Evolutionary conservation across 2,797 vertebrate genomes (phyloP).

Genomic region (Chrosomus eos): DNA sequence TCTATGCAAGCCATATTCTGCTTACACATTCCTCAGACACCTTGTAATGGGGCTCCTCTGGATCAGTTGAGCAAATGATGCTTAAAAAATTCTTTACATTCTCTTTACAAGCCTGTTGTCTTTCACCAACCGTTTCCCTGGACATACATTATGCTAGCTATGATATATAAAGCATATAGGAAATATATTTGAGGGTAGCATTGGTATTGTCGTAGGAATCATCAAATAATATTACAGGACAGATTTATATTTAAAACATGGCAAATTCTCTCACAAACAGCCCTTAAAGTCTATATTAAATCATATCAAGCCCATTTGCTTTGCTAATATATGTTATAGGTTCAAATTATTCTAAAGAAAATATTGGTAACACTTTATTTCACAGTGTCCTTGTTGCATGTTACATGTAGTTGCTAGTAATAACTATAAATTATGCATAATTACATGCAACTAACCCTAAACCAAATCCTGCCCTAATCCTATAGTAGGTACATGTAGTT

Average conservation of each 20-base stretch:
- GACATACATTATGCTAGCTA: background rate
- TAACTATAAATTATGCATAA: background rate
- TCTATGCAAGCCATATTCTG: conserved; percentile 13
- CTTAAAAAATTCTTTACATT: conserved; percentile 41
- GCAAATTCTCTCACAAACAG: background rate
- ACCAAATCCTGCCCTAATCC: background rate
- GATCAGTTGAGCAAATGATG: conserved; percentile 42
- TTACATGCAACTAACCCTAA: background rate
- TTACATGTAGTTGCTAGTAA: too few relatives aligned
- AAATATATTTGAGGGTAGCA: background rate
- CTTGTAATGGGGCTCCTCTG: conserved; percentile 27
- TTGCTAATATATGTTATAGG: background rate
- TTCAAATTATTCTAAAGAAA: background rate
- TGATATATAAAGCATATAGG: background rate
- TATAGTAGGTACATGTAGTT: background rate
- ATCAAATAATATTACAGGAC: background rate
- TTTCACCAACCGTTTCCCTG: background rate
- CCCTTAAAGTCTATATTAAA: background rate
- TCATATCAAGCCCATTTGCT: background rate
- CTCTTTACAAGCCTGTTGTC: conserved; percentile 4
- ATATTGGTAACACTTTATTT: background rate
- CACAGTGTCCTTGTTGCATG: too few relatives aligned
- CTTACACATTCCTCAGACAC: conserved; percentile 30
- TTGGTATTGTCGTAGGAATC: background rate
- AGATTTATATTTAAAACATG: background rate